A percentile compares a stretch with the other conserved stretches of the same genome.
Conservation (phyloP, 2,888 invertebrate genomes). For the Drosophila bunnanda region DNA sequence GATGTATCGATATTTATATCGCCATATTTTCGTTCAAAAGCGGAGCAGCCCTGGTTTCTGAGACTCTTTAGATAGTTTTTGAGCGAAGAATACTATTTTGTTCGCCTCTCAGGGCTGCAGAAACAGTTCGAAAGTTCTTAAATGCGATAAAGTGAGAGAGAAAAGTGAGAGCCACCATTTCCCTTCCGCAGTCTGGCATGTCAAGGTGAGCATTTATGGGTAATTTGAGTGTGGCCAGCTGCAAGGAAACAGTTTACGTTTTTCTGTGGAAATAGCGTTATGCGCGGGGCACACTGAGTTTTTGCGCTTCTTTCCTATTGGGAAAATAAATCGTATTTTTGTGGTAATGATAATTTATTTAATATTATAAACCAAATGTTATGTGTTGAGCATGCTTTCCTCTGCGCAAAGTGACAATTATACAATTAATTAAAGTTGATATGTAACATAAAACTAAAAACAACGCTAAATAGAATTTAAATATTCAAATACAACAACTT, state of each 20-base stretch:
- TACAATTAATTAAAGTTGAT: slow-evolving; percentile 11
- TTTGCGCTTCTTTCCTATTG: not conserved
- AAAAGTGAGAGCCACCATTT: not conserved
- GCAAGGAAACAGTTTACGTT: not conserved
- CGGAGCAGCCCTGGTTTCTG: no score
- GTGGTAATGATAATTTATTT: slow-evolving; percentile 8
- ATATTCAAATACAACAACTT: slow-evolving; percentile 13
- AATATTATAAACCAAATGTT: slow-evolving; percentile 6
- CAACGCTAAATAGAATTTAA: slow-evolving; percentile 7
- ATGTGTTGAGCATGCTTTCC: not conserved
- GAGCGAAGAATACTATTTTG: not conserved
- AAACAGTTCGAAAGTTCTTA: no score
- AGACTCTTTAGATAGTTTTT: not conserved
- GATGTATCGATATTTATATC: not conserved
- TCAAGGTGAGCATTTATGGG: not conserved
- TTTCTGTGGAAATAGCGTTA: not conserved
- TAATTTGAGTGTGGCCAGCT: not conserved
- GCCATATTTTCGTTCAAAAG: not conserved
- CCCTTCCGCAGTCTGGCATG: not conserved
- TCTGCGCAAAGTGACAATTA: slow-evolving; percentile 12
- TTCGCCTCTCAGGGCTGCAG: not conserved
- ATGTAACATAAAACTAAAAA: slow-evolving; percentile 11
- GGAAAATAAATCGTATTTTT: not conserved
- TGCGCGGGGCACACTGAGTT: not conserved
- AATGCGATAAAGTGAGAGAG: not conserved